phyloP scores from a whole-genome alignment of 2,888 invertebrate species.

The Drosophila mayaguana region DNA sequence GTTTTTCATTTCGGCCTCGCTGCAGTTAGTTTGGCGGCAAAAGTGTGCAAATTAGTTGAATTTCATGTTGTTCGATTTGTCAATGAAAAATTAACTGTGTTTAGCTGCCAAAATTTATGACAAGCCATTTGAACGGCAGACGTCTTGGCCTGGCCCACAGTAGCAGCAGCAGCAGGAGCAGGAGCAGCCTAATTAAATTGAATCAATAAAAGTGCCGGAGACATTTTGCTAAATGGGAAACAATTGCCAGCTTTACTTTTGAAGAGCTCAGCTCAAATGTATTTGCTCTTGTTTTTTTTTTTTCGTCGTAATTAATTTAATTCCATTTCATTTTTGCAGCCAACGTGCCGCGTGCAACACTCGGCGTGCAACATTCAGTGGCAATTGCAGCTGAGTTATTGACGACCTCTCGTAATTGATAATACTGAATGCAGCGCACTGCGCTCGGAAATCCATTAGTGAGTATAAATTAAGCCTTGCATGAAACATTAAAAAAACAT shows the following conservation, averaged over 20 bases:
- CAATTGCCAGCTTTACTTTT: background rate
- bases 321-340: conserved; percentile 50
- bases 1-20: conserved; percentile 1
- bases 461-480: conserved; percentile 78
- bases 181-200: conserved; percentile 20
- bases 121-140: conserved; percentile 23
- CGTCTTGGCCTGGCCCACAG: too few relatives aligned
- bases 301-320: conserved; percentile 68
- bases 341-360: background rate
- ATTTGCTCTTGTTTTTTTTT: conserved; percentile 47
- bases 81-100: conserved; percentile 49
- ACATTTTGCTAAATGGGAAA: conserved; percentile 8
- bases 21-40: conserved; percentile 49
- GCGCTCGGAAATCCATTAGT: conserved; percentile 71
- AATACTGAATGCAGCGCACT: conserved; percentile 66
- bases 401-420: conserved; percentile 66
- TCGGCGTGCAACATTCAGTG: background rate
- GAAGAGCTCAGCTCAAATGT: conserved; percentile 2
- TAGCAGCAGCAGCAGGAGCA: too few relatives aligned
- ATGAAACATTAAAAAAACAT: conserved; percentile 70
- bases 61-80: conserved; percentile 65
- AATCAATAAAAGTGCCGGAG: background rate
- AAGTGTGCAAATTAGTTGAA: conserved; percentile 74
- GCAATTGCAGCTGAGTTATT: conserved; percentile 35
- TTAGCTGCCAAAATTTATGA: conserved; percentile 39